Conservation (phyloP, 2,113 vertebrate genomes). For the Sarotherodon lohbergeri region DNA sequence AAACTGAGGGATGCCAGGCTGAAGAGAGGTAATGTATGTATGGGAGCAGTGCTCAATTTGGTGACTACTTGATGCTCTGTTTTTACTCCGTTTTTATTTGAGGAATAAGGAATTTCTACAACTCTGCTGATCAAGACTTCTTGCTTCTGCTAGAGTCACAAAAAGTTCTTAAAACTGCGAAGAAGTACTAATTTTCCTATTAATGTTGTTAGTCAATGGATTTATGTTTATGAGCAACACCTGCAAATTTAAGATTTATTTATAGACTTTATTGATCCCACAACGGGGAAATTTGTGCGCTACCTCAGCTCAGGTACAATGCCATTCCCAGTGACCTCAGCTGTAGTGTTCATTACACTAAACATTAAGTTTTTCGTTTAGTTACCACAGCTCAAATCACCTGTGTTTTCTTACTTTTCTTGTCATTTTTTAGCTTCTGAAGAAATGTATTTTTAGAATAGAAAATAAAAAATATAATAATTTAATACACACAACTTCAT, state of each 20-base stretch:
- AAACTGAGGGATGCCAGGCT: constrained; percentile 69
- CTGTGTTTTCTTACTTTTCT: neutral
- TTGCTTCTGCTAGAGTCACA: neutral
- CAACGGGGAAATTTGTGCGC: neutral
- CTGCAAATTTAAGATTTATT: neutral
- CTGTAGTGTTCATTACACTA: neutral
- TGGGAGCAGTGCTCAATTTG: neutral
- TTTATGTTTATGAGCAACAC: neutral
- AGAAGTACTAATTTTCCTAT: neutral
- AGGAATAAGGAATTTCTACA: neutral
- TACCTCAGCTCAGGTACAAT: neutral
- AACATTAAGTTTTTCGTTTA: neutral
- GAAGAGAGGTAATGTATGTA: constrained; percentile 61
- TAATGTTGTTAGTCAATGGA: neutral
- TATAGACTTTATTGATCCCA: neutral
- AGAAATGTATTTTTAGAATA: neutral
- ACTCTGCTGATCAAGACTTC: neutral
- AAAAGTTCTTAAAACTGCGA: neutral
- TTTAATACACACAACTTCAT: neutral
- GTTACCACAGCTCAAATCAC: neutral
- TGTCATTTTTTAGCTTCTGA: neutral
- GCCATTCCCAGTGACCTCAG: neutral
- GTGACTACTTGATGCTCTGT: neutral
- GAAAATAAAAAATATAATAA: neutral
- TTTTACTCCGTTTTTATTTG: neutral